These are phyloP conservation scores for Stramonita haemastoma DNA, from an alignment of 2,888 invertebrate genomes.

Conservation along the genomic window DNA sequence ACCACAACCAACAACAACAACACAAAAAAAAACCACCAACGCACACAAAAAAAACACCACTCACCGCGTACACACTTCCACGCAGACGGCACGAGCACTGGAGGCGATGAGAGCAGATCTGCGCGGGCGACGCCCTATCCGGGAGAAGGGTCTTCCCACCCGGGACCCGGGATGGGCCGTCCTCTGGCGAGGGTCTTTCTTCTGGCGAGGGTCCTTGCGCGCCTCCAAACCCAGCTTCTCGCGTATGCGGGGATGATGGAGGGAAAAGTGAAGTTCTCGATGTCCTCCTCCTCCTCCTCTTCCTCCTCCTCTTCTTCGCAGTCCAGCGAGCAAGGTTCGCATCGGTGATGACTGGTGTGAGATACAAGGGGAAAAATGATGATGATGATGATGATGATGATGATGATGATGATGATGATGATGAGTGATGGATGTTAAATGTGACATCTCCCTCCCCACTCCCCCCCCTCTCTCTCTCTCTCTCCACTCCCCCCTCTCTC, in stretches of 20 bases:
- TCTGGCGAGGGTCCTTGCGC: not conserved
- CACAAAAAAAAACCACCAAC: not conserved
- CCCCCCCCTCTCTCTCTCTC: not conserved
- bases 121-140: constrained; percentile 46
- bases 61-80: constrained; percentile 59
- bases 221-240: constrained; percentile 43
- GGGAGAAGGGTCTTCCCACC: constrained; percentile 44
- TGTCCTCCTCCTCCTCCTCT: constrained; percentile 48
- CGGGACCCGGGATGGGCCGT: constrained; percentile 14
- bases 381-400: not conserved
- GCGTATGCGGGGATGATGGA: constrained; percentile 50
- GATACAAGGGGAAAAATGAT: not conserved
- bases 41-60: not conserved
- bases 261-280: constrained; percentile 53
- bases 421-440: not conserved
- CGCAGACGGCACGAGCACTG: constrained; percentile 54
- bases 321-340: constrained; percentile 51
- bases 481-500: too few species aligned
- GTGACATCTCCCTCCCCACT: not conserved
- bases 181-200: not conserved
- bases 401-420: not conserved
- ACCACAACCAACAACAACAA: too few species aligned
- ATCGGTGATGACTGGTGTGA: constrained; percentile 16
- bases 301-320: constrained; percentile 51
- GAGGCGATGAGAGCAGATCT: constrained; percentile 46